These are phyloP conservation scores for Nyctereutes procyonoides DNA, from an alignment of 2,113 vertebrate species.

Conservation along the genomic window DNA sequence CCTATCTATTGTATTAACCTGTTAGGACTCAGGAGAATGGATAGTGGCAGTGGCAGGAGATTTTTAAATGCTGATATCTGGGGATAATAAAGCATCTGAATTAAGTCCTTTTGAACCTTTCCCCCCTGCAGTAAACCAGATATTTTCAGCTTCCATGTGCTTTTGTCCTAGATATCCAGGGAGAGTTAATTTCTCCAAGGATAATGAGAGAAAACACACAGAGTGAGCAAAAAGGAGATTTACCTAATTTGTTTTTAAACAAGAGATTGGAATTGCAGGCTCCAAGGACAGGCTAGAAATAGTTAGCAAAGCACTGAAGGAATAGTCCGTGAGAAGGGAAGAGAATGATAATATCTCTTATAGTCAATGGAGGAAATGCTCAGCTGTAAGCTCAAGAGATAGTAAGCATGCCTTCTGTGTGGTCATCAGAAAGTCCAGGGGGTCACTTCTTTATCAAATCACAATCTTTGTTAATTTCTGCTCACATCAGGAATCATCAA, in stretches of 20 bases:
- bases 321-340: background rate
- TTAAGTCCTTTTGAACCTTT: background rate
- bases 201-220: conserved; percentile 39
- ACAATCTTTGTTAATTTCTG: no score
- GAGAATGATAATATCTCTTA: background rate
- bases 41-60: background rate
- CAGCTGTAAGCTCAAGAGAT: background rate
- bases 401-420: background rate
- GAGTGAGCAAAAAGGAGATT: background rate
- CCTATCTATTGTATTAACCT: background rate
- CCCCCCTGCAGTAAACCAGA: background rate
- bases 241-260: conserved; percentile 47
- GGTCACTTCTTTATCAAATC: background rate
- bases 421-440: background rate
- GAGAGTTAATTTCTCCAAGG: conserved; percentile 40
- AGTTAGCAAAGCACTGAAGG: background rate
- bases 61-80: conserved; percentile 33
- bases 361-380: background rate
- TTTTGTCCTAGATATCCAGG: background rate
- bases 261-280: background rate
- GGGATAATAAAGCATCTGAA: background rate
- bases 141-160: conserved; percentile 21
- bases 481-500: background rate
- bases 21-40: background rate
- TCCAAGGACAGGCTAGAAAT: background rate